Evolutionary conservation across 2,888 invertebrate species (phyloP).

Genomic region (Drosophila prolongata): DNA sequence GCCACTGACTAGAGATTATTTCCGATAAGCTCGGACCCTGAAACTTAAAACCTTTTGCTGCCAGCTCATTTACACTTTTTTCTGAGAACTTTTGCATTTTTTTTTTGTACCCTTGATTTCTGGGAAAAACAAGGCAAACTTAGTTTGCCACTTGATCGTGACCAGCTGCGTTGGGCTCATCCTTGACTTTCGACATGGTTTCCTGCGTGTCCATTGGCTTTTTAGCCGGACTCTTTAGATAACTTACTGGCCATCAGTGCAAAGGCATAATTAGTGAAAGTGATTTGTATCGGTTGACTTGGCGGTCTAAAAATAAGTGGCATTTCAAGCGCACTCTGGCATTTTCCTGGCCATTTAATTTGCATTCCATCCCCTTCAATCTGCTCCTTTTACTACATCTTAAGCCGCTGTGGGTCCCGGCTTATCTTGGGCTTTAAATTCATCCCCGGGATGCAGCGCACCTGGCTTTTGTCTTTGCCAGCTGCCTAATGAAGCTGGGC

Average conservation of each 20-base stretch:
- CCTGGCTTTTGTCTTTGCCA: constrained; percentile 30
- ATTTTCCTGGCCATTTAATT: constrained; percentile 50
- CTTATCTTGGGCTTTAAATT: constrained; percentile 51
- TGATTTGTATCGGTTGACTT: constrained; percentile 66
- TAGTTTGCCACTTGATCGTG: neutral
- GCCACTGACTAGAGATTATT: neutral
- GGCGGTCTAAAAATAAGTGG: constrained; percentile 34
- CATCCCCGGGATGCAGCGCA: constrained; percentile 6
- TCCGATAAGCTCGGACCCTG: too few relatives aligned
- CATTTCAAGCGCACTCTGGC: constrained; percentile 32
- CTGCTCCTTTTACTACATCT: constrained; percentile 4
- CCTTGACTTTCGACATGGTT: constrained; percentile 41
- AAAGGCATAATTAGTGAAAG: constrained; percentile 77
- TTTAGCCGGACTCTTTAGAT: constrained; percentile 17
- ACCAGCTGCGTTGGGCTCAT: constrained; percentile 11
- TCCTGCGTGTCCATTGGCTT: constrained; percentile 46
- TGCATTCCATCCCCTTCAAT: constrained; percentile 41
- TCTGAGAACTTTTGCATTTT: neutral
- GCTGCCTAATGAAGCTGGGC: constrained; percentile 46
- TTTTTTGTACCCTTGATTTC: neutral
- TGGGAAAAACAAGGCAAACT: constrained; percentile 14
- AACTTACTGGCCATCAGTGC: constrained; percentile 4
- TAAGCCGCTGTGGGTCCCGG: constrained; percentile 16
- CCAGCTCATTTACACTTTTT: neutral
- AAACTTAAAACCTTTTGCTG: neutral